phyloP scores from a whole-genome alignment of 2,113 vertebrate species.

The Saimiri boliviensis region DNA sequence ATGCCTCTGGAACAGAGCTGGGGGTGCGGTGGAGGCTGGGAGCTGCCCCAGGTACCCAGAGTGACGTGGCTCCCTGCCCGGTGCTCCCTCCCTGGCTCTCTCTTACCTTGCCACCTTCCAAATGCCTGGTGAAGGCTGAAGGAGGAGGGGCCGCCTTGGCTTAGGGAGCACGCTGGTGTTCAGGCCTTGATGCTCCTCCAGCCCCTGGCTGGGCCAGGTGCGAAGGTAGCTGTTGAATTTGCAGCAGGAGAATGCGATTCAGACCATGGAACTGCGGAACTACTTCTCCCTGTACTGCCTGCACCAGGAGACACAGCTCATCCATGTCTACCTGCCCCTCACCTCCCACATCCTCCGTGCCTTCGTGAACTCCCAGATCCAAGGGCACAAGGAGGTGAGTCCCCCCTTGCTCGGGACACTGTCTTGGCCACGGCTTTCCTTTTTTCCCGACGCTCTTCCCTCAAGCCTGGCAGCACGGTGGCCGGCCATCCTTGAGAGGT shows the following conservation, averaged over 20 bases:
- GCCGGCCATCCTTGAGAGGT: accelerated
- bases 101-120: background rate
- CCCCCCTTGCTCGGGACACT: accelerated
- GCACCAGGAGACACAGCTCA: constrained; percentile 97
- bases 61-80: too few relatives aligned
- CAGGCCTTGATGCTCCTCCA: background rate
- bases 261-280: constrained; percentile 97
- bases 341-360: constrained; percentile 95
- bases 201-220: background rate
- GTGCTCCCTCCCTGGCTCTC: background rate
- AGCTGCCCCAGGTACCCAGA: background rate
- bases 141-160: accelerated
- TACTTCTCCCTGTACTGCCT: constrained; percentile 97
- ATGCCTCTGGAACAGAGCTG: background rate
- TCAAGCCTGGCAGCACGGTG: background rate
- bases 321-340: constrained; percentile 96
- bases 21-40: background rate
- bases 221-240: background rate
- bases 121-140: background rate
- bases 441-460: background rate
- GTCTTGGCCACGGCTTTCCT: background rate
- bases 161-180: accelerated
- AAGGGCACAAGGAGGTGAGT: constrained; percentile 96
- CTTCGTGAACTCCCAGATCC: constrained; percentile 97
- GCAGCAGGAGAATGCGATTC: constrained; percentile 97